A percentile compares a stretch with the other conserved stretches of the same genome.
Conservation (phyloP, 2,113 vertebrate genomes). For the Motacilla alba region DNA sequence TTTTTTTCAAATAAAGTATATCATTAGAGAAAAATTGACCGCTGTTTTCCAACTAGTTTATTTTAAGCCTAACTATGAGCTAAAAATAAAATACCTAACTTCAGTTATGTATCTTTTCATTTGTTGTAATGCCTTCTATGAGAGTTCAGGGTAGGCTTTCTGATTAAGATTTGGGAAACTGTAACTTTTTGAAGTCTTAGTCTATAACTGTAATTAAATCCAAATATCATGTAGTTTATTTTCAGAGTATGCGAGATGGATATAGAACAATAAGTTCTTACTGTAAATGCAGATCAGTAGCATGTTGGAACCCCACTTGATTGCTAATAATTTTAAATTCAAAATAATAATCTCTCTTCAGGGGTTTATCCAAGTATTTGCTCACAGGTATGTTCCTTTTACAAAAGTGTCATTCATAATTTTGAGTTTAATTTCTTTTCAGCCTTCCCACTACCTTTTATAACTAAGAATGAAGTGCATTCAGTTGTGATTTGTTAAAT, state of each 20-base stretch:
- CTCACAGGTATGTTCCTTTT: background rate
- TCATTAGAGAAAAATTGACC: background rate
- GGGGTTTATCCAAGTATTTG: background rate
- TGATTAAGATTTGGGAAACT: background rate
- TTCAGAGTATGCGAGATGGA: background rate
- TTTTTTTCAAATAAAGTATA: background rate
- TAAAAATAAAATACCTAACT: background rate
- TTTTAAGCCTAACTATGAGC: background rate
- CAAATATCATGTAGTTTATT: background rate
- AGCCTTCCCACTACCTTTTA: background rate
- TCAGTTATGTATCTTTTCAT: background rate
- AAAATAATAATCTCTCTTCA: background rate
- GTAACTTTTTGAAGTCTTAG: background rate
- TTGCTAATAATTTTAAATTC: background rate
- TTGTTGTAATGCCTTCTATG: background rate
- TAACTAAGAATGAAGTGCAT: background rate
- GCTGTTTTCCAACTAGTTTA: background rate
- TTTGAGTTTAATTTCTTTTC: background rate
- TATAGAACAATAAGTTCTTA: background rate
- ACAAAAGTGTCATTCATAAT: background rate
- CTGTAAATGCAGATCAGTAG: background rate
- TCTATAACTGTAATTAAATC: background rate
- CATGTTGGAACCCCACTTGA: background rate
- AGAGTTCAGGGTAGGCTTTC: background rate
- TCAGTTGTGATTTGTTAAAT: background rate